Conservation (phyloP, 2,888 invertebrate genomes). For the Hirtodrosophila trivittata region DNA sequence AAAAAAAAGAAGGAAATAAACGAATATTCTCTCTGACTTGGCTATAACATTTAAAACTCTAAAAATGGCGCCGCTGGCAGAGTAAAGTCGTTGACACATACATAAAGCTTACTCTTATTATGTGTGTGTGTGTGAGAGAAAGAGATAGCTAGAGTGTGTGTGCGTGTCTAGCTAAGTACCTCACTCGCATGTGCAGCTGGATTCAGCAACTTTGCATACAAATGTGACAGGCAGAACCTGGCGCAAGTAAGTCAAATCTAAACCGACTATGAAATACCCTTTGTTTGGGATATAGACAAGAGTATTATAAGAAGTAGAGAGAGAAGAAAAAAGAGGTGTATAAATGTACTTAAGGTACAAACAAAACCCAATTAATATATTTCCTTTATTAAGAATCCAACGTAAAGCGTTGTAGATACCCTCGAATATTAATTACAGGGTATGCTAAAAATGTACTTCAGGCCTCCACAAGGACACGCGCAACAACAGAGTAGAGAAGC, state of each 20-base stretch:
- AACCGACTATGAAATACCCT: slow-evolving; percentile 3
- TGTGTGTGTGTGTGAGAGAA: slow-evolving; percentile 11
- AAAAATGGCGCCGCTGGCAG: slow-evolving; percentile 37
- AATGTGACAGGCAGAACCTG: slow-evolving; percentile 45
- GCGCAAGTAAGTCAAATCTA: not conserved
- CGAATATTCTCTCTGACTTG: slow-evolving; percentile 8
- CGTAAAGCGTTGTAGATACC: too few species aligned
- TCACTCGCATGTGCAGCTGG: slow-evolving; percentile 14
- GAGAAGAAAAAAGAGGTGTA: too few species aligned
- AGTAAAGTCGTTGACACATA: slow-evolving; percentile 56
- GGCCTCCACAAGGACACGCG: slow-evolving; percentile 8
- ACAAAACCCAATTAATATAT: too few species aligned
- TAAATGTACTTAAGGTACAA: too few species aligned
- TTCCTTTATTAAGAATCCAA: too few species aligned
- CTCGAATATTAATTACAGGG: not conserved
- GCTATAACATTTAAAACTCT: slow-evolving; percentile 50
- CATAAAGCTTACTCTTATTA: slow-evolving; percentile 39
- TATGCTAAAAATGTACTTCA: slow-evolving; percentile 30
- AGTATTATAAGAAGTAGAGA: too few species aligned
- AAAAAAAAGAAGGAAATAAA: not conserved
- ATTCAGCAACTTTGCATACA: slow-evolving; percentile 45
- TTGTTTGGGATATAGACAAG: too few species aligned
- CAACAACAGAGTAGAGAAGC: not conserved
- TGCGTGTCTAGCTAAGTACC: slow-evolving; percentile 10
- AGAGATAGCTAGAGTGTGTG: not conserved